These are phyloP conservation scores for Desmodus rotundus DNA, from an alignment of 2,113 vertebrate genomes.

Conservation along the genomic window DNA sequence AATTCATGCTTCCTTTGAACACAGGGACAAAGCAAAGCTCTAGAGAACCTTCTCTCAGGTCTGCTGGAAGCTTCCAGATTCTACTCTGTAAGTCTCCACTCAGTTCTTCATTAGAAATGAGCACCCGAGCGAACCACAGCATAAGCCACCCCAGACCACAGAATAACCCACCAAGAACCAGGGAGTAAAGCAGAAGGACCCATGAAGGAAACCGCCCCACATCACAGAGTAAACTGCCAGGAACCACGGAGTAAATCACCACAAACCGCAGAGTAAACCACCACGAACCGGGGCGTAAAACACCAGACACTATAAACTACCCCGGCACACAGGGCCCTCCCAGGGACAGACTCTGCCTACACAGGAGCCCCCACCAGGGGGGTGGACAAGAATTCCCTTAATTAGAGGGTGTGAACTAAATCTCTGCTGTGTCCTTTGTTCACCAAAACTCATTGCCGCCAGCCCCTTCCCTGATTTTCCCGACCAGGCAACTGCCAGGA, in stretches of 20 bases:
- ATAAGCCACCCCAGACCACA: not conserved
- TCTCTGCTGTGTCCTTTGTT: not conserved
- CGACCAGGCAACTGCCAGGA: too few species aligned
- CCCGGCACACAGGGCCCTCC: not conserved
- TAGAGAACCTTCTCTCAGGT: not conserved
- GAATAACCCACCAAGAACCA: not conserved
- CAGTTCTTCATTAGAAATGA: not conserved
- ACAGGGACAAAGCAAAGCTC: not conserved
- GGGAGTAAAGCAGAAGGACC: not conserved
- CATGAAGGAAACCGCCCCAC: fast-evolving
- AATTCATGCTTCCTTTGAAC: not conserved
- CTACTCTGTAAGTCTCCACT: fast-evolving
- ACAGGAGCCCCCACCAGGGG: fast-evolving
- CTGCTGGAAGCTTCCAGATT: not conserved
- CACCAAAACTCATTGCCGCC: not conserved
- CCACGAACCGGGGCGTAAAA: not conserved
- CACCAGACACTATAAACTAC: not conserved
- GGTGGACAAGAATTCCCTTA: not conserved
- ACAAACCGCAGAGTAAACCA: not conserved
- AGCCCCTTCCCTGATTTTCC: not conserved
- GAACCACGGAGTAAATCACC: fast-evolving
- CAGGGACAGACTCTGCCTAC: not conserved
- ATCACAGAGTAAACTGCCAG: not conserved
- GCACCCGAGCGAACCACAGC: not conserved
- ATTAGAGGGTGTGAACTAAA: fast-evolving